A percentile compares a stretch with the other conserved stretches of the same genome.
These are phyloP conservation scores for Stichopus horrens DNA, from an alignment of 53 echinoderm and acorn worm species.

Conservation along the genomic window DNA sequence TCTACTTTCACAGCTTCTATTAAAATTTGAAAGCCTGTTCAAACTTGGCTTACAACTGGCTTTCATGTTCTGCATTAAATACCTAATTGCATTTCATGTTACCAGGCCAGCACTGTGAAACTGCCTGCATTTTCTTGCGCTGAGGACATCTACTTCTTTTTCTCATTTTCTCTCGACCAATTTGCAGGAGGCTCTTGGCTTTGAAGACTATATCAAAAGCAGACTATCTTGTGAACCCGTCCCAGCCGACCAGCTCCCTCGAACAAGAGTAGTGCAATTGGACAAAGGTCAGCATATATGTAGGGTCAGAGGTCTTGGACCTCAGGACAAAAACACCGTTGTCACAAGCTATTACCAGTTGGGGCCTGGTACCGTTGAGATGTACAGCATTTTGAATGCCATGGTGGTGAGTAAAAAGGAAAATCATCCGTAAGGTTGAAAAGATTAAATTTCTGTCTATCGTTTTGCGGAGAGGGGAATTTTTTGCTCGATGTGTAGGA, in stretches of 20 bases:
- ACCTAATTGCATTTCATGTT: no score
- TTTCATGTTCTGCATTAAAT: no score
- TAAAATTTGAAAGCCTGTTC: no score
- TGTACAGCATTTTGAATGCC: slow-evolving; percentile 63
- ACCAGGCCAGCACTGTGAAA: no score
- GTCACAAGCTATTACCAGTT: slow-evolving; percentile 96
- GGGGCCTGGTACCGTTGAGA: slow-evolving; percentile 73
- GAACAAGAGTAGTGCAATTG: slow-evolving; percentile 64
- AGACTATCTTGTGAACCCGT: slow-evolving; percentile 63
- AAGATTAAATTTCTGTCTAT: neutral
- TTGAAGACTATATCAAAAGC: slow-evolving; percentile 64
- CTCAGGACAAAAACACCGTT: slow-evolving; percentile 76
- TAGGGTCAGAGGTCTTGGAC: slow-evolving; percentile 69
- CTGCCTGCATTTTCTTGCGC: no score
- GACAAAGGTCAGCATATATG: slow-evolving; percentile 72
- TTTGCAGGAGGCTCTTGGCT: slow-evolving; percentile 72
- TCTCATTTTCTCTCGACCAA: neutral
- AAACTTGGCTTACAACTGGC: no score
- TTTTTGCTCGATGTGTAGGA: no score
- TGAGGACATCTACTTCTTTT: no score
- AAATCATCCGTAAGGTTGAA: neutral
- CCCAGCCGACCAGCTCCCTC: slow-evolving; percentile 63
- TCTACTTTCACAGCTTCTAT: no score
- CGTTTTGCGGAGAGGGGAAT: neutral
- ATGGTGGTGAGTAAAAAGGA: slow-evolving; percentile 63